Evolutionary conservation across 2,888 invertebrate species (phyloP), one percentile per base, ranked within the genome.

Genomic region (Galerucella pusilla): DNA sequence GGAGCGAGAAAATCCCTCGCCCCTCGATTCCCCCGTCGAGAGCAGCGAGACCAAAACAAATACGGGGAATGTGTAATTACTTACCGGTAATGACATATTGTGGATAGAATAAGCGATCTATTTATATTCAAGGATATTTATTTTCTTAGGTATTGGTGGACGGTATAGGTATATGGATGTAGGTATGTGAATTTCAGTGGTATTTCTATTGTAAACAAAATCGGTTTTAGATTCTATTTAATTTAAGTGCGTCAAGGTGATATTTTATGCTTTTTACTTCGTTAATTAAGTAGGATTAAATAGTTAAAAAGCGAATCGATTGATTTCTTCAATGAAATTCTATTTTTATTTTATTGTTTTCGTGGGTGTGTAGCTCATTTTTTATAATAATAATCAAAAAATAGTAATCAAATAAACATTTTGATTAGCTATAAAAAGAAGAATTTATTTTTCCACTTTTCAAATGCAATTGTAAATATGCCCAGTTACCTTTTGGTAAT

Each of bases 1-100:
- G 79, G 73, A 74, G 74, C 72, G 73, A 68, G 63, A 77, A 73
- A 74, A 71, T 70, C 61, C 75, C 78, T 74, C 74, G 68, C 79
- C 80, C 83, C 77, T 78, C 74, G 74, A 73, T 71, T 77, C 72
- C 75, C 65, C 77, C 68, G 71, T 63, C 75, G 76, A 68, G 72
- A 60, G 68, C 68, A 63, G 20, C 73, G 77, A 77, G 72, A 75
- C 68, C 75, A 78, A 80, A 81, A 81, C 79, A 83, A 83, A 83
- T 82, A 83, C 76, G 76, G 79, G 78, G 80, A 82, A 76, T 81
- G 81, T 81, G 83, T 83, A 82, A 82, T 83, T 83, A 81, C 82
- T 81, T 80, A 81, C 80, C 81, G 71, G 79, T 81, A 82, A 82
- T 82, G 82, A 82, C 81, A 74, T 75, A 75, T 77, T 79, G 75